These are phyloP conservation scores for Phalera bucephala DNA, from an alignment of 2,888 invertebrate genomes.

Conservation along the genomic window DNA sequence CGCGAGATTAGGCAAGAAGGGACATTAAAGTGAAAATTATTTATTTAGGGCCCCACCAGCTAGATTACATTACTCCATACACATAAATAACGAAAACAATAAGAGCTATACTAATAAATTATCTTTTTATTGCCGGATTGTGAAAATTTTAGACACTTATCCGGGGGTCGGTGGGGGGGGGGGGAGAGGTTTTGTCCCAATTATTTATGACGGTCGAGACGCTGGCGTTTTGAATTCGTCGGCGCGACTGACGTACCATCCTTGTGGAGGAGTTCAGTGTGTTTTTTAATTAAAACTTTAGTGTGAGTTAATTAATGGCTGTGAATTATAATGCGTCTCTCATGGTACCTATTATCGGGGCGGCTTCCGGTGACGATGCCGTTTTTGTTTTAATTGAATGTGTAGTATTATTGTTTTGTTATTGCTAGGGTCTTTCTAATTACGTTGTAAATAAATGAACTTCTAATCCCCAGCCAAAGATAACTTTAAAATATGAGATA, in stretches of 20 bases:
- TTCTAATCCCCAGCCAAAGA: too few relatives aligned
- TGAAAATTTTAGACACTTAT: slow-evolving; percentile 84
- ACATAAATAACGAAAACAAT: slow-evolving; percentile 83
- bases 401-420: too few relatives aligned
- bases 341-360: slow-evolving; percentile 33
- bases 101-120: slow-evolving; percentile 83
- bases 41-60: slow-evolving; percentile 79
- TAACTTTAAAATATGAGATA: too few relatives aligned
- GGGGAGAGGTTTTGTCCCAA: slow-evolving; percentile 76
- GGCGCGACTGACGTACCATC: slow-evolving; percentile 69
- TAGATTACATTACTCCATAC: slow-evolving; percentile 83
- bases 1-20: slow-evolving; percentile 81
- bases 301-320: slow-evolving; percentile 75
- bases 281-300: slow-evolving; percentile 79
- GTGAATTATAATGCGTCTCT: slow-evolving; percentile 49
- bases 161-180: slow-evolving; percentile 54
- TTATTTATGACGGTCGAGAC: slow-evolving; percentile 81
- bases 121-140: slow-evolving; percentile 84
- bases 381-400: slow-evolving; percentile 25
- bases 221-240: slow-evolving; percentile 75
- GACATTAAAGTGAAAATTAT: slow-evolving; percentile 82
- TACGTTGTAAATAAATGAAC: too few relatives aligned
- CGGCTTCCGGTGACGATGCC: slow-evolving; percentile 32
- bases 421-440: too few relatives aligned
- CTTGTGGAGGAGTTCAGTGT: slow-evolving; percentile 63